Evolutionary conservation across 2,888 invertebrate genomes (phyloP).

Genomic region (Erpobdella octoculata): DNA sequence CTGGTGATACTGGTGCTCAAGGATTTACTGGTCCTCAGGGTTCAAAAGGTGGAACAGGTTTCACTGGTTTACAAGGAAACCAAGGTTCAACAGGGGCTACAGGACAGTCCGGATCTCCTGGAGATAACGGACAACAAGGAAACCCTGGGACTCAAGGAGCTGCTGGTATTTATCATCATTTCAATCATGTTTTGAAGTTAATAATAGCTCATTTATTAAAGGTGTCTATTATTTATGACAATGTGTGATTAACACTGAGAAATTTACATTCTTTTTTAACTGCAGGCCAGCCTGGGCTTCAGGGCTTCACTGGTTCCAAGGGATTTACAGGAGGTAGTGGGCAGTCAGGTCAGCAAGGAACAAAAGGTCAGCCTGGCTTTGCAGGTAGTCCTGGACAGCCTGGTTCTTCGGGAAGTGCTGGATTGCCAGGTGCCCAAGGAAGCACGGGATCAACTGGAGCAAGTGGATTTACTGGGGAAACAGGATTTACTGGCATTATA

Average conservation of each 20-base stretch:
- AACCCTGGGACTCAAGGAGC: conserved; percentile 32
- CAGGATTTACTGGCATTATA: conserved; percentile 20
- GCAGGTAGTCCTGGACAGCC: background rate
- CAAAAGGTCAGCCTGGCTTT: conserved; percentile 24
- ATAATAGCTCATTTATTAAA: background rate
- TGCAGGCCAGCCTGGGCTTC: conserved; percentile 52
- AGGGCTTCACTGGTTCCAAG: conserved; percentile 47
- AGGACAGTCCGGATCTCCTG: conserved; percentile 31
- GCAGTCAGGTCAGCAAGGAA: conserved; percentile 24
- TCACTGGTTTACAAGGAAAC: conserved; percentile 6
- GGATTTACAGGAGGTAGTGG: conserved; percentile 35
- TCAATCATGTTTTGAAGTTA: no score
- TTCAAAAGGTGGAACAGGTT: conserved; percentile 22
- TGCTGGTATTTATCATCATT: no score
- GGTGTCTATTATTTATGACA: background rate
- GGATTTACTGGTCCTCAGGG: conserved; percentile 28
- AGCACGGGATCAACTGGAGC: conserved; percentile 26
- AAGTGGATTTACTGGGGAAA: conserved; percentile 34
- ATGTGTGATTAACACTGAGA: background rate
- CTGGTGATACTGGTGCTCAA: conserved; percentile 23
- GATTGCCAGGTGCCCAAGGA: conserved; percentile 26
- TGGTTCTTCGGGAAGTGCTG: conserved; percentile 24
- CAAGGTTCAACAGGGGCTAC: conserved; percentile 14
- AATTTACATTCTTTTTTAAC: background rate
- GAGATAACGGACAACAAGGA: conserved; percentile 32